Base-by-base conservation (phyloP, 2,113 vertebrate genomes). In the Sapayoa aenigma region DNA sequence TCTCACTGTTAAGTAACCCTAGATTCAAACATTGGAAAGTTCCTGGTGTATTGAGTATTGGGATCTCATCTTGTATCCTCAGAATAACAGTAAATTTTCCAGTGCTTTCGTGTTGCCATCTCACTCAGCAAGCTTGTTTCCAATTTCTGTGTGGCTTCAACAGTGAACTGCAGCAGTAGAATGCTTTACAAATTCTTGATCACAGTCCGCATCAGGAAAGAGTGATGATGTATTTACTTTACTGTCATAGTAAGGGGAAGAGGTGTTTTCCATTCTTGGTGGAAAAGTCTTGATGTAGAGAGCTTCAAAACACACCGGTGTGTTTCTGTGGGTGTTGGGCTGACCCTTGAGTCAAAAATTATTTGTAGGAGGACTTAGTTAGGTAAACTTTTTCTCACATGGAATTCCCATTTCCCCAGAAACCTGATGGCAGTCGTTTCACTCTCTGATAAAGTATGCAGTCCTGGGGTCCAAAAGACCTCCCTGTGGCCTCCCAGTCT, bases 401-500 rank as follows among this genome's bases (percentile, higher is more conserved):
- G 4, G 2, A 1, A 14, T 58, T 75, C 15, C 25, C 37, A 4
- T 18, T 82, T 65, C 14, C 18, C 33, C 55, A 30, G 18, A 60
- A 76, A 50, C 5, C 7, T 68, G 5, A 33, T 56, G 27, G 3
- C 20, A 47, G 14, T 21, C 27, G 12, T 89, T 47, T 30, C 25
- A 46, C 11, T 73, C 33, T 33, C 21, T 19, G 23, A 33, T 27
- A 24, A 33, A 33, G 3, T 16, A 8, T 66, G 9, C 6, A 42
- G 1, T 66, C 12, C 12, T 65, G 39, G 1, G 3, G 20, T 27
- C 5, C 11, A 50, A 2, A 1, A 12, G 13, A 5, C 4, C 6
- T 67, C 10, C 3, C 9, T 73, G 67, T 9, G 68, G 22, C 42
- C n/a, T 59, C 13, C 5, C 14, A 31, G n/a, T 8, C 8, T 35